Percentiles rank a stretch among this genome's conserved stretches.
These are phyloP conservation scores for Perca schrenkii DNA, from an alignment of 2,113 vertebrate genomes.

Conservation along the genomic window DNA sequence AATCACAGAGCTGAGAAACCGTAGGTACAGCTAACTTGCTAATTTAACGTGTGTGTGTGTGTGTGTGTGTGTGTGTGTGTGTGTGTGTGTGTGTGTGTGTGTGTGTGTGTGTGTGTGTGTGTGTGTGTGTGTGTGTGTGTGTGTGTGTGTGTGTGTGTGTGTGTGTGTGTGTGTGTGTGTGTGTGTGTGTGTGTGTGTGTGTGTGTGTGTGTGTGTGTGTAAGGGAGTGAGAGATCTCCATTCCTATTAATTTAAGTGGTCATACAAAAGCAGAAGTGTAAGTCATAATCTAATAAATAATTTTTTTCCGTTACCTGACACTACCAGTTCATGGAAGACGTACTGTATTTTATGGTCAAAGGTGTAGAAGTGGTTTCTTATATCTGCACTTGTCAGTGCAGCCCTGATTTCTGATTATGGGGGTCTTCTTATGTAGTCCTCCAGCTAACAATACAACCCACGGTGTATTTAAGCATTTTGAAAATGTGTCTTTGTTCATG, in stretches of 20 bases:
- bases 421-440: not conserved
- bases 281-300: not conserved
- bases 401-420: not conserved
- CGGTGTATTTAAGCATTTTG: not conserved
- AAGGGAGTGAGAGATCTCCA: not conserved
- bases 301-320: not conserved
- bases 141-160: too few relatives aligned
- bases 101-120: too few relatives aligned
- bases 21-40: not conserved
- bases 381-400: not conserved
- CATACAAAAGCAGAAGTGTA: not conserved
- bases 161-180: too few relatives aligned
- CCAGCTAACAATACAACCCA: not conserved
- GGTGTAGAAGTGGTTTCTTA: not conserved
- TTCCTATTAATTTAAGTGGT: not conserved
- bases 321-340: not conserved
- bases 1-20: constrained; percentile 22
- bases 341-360: not conserved
- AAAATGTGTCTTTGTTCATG: not conserved
- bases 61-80: too few relatives aligned
- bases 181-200: too few relatives aligned
- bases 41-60: not conserved
- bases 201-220: not conserved
- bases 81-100: too few relatives aligned
- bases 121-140: too few relatives aligned